Percentiles rank a stretch among this genome's conserved stretches.
These are phyloP conservation scores for Ciconia boyciana DNA, from an alignment of 2,113 vertebrate species.

Conservation along the genomic window DNA sequence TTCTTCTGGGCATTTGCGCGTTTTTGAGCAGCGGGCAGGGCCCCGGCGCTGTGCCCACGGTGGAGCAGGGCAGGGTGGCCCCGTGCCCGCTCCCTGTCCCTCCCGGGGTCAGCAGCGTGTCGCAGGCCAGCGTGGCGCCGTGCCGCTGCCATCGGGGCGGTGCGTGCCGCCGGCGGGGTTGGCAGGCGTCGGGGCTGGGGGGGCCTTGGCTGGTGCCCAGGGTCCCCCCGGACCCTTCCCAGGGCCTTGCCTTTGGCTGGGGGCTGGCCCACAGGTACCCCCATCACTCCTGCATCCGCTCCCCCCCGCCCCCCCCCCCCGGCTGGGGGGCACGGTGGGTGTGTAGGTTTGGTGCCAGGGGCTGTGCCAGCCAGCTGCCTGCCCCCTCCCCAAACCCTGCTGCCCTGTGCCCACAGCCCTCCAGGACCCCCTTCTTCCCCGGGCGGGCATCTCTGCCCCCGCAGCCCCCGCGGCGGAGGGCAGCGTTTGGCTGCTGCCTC, in stretches of 20 bases:
- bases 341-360: rapidly evolving
- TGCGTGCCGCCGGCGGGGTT: rapidly evolving
- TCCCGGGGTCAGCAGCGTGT: background rate
- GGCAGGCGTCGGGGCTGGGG: background rate
- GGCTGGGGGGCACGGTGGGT: rapidly evolving
- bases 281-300: background rate
- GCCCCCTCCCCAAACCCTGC: background rate
- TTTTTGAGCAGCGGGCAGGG: background rate
- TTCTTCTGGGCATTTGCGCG: rapidly evolving
- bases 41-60: rapidly evolving
- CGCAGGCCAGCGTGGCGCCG: background rate
- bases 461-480: background rate
- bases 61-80: background rate
- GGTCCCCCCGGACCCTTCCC: background rate
- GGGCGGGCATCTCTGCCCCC: background rate
- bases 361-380: background rate
- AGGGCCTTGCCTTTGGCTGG: background rate
- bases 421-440: background rate
- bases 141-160: background rate
- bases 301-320: rapidly evolving
- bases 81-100: background rate
- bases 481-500: background rate
- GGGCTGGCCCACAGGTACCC: background rate
- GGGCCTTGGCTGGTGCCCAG: background rate
- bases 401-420: background rate